Conservation (phyloP, 1,140 invertebrate species). For the Neomicropteryx cornuta region DNA sequence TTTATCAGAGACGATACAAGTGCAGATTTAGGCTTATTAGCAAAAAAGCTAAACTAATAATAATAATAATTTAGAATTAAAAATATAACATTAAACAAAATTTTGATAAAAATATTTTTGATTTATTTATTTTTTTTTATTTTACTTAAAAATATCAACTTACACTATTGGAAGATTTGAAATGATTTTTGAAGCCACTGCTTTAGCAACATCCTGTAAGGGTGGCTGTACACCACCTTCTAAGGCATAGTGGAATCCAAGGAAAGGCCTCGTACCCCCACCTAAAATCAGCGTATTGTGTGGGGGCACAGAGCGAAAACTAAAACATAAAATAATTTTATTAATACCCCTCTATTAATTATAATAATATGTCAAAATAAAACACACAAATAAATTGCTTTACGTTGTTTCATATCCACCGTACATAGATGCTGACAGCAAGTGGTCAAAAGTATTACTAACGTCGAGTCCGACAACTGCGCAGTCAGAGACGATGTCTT, state of each 20-base stretch:
- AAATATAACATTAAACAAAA: constrained; percentile 1
- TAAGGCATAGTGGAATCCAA: constrained; percentile 81
- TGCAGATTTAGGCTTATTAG: no score
- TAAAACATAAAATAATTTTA: constrained; percentile 18
- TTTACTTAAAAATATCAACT: constrained; percentile 23
- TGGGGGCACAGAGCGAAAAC: constrained; percentile 61
- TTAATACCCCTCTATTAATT: background rate
- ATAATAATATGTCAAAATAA: background rate
- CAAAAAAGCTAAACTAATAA: constrained; percentile 1
- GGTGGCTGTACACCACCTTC: constrained; percentile 68
- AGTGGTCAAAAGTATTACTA: constrained; percentile 75
- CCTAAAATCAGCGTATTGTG: constrained; percentile 68
- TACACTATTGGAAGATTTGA: constrained; percentile 77
- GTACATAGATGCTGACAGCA: constrained; percentile 67
- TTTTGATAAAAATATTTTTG: background rate
- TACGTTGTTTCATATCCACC: constrained; percentile 61
- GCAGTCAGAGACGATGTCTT: constrained; percentile 64
- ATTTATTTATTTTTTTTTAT: background rate
- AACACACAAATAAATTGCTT: constrained; percentile 9
- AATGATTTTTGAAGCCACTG: constrained; percentile 80
- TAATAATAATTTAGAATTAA: constrained; percentile 3
- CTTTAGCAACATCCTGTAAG: constrained; percentile 77
- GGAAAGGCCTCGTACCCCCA: constrained; percentile 71
- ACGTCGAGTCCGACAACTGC: constrained; percentile 65
- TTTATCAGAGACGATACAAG: no score